These are phyloP conservation scores for Coranthus polyacanthus DNA, from an alignment of 2,797 vertebrate genomes.

Conservation along the genomic window DNA sequence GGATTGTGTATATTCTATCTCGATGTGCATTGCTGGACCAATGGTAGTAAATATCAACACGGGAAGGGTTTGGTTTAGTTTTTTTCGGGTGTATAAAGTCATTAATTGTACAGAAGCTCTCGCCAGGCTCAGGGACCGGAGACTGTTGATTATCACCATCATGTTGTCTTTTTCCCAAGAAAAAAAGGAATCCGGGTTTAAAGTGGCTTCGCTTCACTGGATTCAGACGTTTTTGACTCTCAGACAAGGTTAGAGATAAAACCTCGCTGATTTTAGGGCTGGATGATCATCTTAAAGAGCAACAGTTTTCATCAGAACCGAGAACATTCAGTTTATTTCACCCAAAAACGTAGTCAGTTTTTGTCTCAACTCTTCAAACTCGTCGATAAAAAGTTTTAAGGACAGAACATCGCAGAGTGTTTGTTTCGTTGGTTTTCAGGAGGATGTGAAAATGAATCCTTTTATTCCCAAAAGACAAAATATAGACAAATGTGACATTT, in stretches of 20 bases:
- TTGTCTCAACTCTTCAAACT: no score
- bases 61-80: conserved; percentile 12
- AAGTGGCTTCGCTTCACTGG: not conserved
- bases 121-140: conserved; percentile 72
- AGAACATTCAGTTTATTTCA: no score
- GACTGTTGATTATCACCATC: conserved; percentile 17
- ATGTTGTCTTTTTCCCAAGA: not conserved
- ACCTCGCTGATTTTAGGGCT: not conserved
- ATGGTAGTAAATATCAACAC: conserved; percentile 32
- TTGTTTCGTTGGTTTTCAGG: no score
- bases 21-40: conserved; percentile 75
- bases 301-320: no score
- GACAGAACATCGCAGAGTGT: no score
- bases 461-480: no score
- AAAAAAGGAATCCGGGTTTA: not conserved
- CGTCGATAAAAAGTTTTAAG: no score
- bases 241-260: no score
- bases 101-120: conserved; percentile 49
- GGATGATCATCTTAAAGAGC: no score
- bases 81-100: conserved; percentile 45
- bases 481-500: no score
- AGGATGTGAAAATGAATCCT: no score
- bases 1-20: conserved; percentile 47
- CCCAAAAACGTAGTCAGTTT: no score
- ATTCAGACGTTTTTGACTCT: not conserved